phyloP scores from a whole-genome alignment of 2,113 vertebrate genomes.

The Platichthys flesus region DNA sequence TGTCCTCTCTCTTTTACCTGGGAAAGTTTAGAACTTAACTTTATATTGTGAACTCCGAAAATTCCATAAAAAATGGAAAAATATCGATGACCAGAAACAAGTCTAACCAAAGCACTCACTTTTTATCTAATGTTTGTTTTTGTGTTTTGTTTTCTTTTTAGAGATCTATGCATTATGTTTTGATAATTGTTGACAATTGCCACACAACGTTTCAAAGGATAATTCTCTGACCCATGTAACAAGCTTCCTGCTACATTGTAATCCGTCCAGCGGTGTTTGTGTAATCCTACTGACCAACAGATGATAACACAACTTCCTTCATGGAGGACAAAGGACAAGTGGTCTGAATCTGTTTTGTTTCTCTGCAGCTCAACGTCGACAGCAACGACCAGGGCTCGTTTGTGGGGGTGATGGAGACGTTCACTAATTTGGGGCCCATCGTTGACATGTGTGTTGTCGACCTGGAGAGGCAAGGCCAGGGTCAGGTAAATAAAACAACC shows the following conservation, averaged over 20 bases:
- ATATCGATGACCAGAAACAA: not conserved
- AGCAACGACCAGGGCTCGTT: constrained; percentile 98
- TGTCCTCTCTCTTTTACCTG: no score
- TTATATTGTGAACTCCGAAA: not conserved
- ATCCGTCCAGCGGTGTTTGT: no score
- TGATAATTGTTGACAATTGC: no score
- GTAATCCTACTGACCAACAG: no score
- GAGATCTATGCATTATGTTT: no score
- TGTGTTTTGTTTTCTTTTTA: no score
- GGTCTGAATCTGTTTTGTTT: constrained; percentile 13
- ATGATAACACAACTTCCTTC: no score
- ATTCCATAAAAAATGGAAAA: not conserved
- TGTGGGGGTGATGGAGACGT: constrained; percentile 97
- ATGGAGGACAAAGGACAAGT: not conserved
- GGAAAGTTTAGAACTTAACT: no score
- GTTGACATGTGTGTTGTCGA: constrained; percentile 99
- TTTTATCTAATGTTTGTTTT: no score
- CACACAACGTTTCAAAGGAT: no score
- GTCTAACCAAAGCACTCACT: not conserved
- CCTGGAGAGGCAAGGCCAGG: constrained; percentile 96
- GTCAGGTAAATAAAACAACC: constrained; percentile 85
- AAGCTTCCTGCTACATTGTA: no score
- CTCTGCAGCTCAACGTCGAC: constrained; percentile 92
- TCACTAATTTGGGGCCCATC: constrained; percentile 97
- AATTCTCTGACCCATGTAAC: no score